Base-by-base conservation (phyloP, 92 coral and sea anemone genomes). In the Plumapathes pennacea region DNA sequence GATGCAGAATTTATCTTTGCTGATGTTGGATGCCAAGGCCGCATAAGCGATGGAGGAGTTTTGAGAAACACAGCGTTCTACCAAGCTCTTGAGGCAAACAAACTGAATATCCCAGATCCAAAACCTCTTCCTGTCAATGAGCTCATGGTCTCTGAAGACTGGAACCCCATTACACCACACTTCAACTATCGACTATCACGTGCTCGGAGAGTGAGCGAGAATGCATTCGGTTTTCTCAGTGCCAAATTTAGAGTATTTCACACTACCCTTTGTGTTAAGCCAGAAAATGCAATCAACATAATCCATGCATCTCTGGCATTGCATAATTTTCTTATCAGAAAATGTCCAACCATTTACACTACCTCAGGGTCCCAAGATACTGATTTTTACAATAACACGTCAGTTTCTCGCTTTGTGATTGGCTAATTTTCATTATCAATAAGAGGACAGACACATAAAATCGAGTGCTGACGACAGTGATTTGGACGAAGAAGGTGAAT, bases 31-130 rank as follows among this genome's bases (percentile, higher is more conserved):
- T 77, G 81, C 57, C 77, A 83, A 39, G 85, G 82, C 15, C 38
- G 90, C 22, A 84, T 78, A 26, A 84, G 85, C 67, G 75, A 84
- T 62, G 82, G 85, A 48, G 75, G 86, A 18, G 86, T 85, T 2
- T 38, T 72, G 29, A 71, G 60, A 51, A 66, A 84, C 38, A 61
- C 85, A 17, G 33, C 53, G 30, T 72, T 85, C 58, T 70, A 57
- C 32, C 44, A 83, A 52, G 72, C 90, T 10, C 64, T 71, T 54
- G 26, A 38, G 38, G 14, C 43, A 17, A 49, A 70, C 10, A 32
- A 33, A 36, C 54, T 70, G 3, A 49, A 39, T 44, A 19, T 70
- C 24, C 77, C 69, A 24, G 50, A 70, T 44, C 77, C 69, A 28
- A 58, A 49, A 38, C 24, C 50, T 25, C 47, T 70, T 21, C 60